Evolutionary conservation across 2,113 vertebrate species (phyloP), one percentile per base, ranked within the genome.

Genomic region (Speoplatyrhinus poulsoni): DNA sequence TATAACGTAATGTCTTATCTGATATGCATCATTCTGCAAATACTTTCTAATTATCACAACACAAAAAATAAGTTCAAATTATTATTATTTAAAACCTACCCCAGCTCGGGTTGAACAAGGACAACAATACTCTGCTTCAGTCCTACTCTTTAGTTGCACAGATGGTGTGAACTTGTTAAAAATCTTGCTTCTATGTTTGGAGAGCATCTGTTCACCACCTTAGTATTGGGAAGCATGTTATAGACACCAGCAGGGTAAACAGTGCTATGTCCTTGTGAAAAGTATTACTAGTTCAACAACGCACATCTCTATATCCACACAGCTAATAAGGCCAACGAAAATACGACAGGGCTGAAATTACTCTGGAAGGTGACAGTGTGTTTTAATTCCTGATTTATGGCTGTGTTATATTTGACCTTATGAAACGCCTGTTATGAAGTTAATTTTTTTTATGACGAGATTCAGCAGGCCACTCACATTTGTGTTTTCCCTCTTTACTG

Each of bases 191-290:
- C 58, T 60, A 70, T 65, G 76, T 71, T 81, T 63, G 74, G 66
- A 60, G 47, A 67, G 77, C 80, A 84, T 85, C 81, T 81, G 82
- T 71, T 85, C 81, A 47, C 70, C 70, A 75, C 73, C 82, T 77
- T 69, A 72, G 83, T 82, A 46, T 12, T 50, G 50, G 60, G 63
- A 55, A 73, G 62, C 50, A 41, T 60, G 74, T 52, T 84, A 74
- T 73, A 76, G 80, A 78, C 72, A 85, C 81, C 80, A 83, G 62
- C 49, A 26, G 15, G 46, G 63, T 70, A 85, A 86, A 86, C 73
- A 75, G 62, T 58, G 48, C 65, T 3, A 19, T 32, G 69, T 80
- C 82, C 83, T 84, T 86, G 83, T 53, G 60, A 75, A 69, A 75
- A 68, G 36, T 82, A 76, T 80, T 69, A 69, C 76, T 65, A 52